These are phyloP conservation scores for Kuschelorhynchus macadamiae DNA, from an alignment of 2,888 invertebrate species.

Conservation along the genomic window DNA sequence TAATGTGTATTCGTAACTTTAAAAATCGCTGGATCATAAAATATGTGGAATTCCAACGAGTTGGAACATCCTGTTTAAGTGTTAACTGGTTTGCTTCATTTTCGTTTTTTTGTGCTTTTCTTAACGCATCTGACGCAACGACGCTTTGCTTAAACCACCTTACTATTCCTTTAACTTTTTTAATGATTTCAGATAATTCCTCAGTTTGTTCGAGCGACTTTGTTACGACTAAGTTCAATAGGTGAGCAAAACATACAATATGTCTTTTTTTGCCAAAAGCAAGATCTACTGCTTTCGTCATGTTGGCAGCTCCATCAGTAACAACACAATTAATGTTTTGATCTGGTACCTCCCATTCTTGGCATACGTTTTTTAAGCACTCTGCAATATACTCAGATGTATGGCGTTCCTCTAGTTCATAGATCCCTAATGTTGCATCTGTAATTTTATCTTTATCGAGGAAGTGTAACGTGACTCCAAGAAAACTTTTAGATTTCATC, in stretches of 20 bases:
- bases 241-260: constrained; percentile 14
- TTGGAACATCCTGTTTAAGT: too few relatives aligned
- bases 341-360: not conserved
- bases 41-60: constrained; percentile 54
- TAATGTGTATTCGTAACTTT: too few relatives aligned
- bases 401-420: constrained; percentile 13
- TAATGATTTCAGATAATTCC: constrained; percentile 22
- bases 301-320: constrained; percentile 12
- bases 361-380: not conserved
- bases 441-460: not conserved
- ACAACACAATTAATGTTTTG: constrained; percentile 3
- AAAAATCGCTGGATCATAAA: not conserved
- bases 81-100: too few relatives aligned
- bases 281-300: constrained; percentile 4
- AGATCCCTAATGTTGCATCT: constrained; percentile 6
- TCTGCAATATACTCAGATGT: constrained; percentile 12
- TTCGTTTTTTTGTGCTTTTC: too few relatives aligned
- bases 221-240: constrained; percentile 13
- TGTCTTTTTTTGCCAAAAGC: constrained; percentile 19
- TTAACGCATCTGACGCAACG: constrained; percentile 4
- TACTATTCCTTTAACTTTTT: constrained; percentile 20
- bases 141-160: constrained; percentile 28
- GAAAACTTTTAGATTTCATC: not conserved
- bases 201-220: not conserved
- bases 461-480: constrained; percentile 20